phyloP scores from a whole-genome alignment of 2,888 invertebrate genomes.

The Disparrhopalites patrizii region DNA sequence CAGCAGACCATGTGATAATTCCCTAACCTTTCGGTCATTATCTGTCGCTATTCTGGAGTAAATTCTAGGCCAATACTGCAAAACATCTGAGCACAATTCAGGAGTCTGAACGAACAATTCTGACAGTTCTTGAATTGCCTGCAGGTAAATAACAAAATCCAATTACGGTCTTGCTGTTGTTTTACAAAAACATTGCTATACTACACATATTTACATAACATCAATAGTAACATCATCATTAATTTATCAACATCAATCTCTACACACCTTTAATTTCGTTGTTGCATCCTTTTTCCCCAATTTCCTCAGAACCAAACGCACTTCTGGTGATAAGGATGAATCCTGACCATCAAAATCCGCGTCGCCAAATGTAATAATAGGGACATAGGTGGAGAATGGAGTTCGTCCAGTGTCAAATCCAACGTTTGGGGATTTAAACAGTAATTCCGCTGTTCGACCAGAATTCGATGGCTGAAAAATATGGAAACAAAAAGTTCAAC shows the following conservation, averaged over 20 bases:
- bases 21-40: slow-evolving; percentile 42
- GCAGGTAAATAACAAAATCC: not conserved
- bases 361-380: slow-evolving; percentile 1
- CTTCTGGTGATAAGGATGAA: slow-evolving; percentile 36
- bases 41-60: slow-evolving; percentile 35
- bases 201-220: not conserved
- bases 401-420: slow-evolving; percentile 30
- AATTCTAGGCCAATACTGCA: slow-evolving; percentile 29
- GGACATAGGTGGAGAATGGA: slow-evolving; percentile 13
- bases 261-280: slow-evolving; percentile 46
- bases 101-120: slow-evolving; percentile 21
- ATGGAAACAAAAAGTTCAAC: not conserved
- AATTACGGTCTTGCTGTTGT: not conserved
- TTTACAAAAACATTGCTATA: not conserved
- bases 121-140: slow-evolving; percentile 39
- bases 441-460: slow-evolving; percentile 78
- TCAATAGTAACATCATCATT: not conserved
- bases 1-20: slow-evolving; percentile 29
- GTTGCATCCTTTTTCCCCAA: slow-evolving; percentile 44
- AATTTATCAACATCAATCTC: not conserved
- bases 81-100: slow-evolving; percentile 17
- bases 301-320: slow-evolving; percentile 41
- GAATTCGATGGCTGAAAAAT: slow-evolving; percentile 80
- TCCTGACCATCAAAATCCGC: slow-evolving; percentile 16
- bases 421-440: slow-evolving; percentile 54